Percentiles rank a stretch among this genome's conserved stretches.
Conservation (phyloP, 2,797 vertebrate species). For the Crax fasciolata region DNA sequence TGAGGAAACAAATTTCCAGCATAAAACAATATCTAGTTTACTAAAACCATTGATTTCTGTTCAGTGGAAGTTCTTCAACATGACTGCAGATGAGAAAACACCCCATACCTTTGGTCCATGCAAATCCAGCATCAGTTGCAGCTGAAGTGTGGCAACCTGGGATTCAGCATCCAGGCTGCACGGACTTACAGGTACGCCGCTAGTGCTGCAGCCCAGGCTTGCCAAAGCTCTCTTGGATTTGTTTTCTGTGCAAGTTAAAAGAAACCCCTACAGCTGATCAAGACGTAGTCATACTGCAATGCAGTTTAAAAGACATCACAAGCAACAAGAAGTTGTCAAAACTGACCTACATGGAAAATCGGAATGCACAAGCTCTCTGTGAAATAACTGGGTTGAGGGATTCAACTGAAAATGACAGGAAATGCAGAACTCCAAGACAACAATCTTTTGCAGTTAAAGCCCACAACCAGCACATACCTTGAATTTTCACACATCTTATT, state of each 20-base stretch:
- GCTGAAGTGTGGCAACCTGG: neutral
- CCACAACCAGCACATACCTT: neutral
- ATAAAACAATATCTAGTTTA: neutral
- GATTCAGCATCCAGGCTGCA: neutral
- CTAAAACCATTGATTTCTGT: neutral
- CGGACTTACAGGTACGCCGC: neutral
- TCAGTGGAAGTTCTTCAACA: neutral
- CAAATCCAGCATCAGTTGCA: neutral
- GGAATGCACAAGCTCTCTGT: neutral
- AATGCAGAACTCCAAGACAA: neutral
- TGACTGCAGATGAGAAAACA: neutral
- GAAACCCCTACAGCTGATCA: neutral
- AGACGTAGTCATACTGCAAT: neutral
- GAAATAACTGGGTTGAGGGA: constrained; percentile 34
- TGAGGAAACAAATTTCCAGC: neutral
- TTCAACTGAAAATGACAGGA: constrained; percentile 19
- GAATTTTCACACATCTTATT: neutral
- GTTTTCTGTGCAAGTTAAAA: neutral
- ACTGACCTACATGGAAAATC: constrained; percentile 23
- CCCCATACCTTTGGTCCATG: neutral
- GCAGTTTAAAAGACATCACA: neutral
- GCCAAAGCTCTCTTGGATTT: neutral
- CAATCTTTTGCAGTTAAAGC: neutral
- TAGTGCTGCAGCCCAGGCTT: neutral
- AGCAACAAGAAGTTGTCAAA: constrained; percentile 16